These are phyloP conservation scores for Seriola dumerili DNA, from an alignment of 2,113 vertebrate genomes.

Conservation along the genomic window DNA sequence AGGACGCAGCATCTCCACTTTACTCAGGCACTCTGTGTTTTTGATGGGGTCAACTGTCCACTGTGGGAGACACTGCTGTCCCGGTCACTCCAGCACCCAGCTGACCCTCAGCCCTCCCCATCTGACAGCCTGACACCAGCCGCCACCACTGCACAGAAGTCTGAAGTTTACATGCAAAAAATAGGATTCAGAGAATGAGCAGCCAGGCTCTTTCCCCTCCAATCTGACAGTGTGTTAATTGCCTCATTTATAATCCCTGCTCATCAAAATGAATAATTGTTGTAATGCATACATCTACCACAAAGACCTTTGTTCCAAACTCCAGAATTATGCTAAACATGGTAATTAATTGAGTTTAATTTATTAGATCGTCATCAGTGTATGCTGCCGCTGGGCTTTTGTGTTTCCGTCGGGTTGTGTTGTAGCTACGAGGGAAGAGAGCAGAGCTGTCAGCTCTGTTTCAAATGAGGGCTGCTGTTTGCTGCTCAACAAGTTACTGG, in stretches of 20 bases:
- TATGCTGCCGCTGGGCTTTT: constrained; percentile 35
- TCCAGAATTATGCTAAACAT: constrained; percentile 76
- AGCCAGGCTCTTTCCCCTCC: constrained; percentile 63
- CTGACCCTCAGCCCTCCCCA: constrained; percentile 52
- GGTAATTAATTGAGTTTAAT: constrained; percentile 81
- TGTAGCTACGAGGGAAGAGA: constrained; percentile 44
- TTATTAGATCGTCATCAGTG: constrained; percentile 67
- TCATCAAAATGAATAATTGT: constrained; percentile 83
- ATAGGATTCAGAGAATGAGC: constrained; percentile 42
- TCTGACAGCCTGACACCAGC: constrained; percentile 61
- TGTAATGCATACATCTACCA: constrained; percentile 67
- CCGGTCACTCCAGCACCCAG: constrained; percentile 34
- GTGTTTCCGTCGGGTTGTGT: constrained; percentile 47
- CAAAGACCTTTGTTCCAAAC: constrained; percentile 77
- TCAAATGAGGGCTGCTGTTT: constrained; percentile 39
- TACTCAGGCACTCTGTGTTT: constrained; percentile 41
- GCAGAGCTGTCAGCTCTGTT: constrained; percentile 49
- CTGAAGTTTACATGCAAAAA: constrained; percentile 55
- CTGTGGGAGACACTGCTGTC: constrained; percentile 28
- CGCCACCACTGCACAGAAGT: constrained; percentile 11
- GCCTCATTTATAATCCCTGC: constrained; percentile 84
- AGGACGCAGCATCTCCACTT: constrained; percentile 56
- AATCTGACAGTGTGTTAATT: constrained; percentile 81
- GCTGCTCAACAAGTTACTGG: constrained; percentile 59
- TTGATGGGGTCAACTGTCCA: constrained; percentile 68